phyloP scores from a whole-genome alignment of 2,797 vertebrate genomes.

The Botia kubotai region DNA sequence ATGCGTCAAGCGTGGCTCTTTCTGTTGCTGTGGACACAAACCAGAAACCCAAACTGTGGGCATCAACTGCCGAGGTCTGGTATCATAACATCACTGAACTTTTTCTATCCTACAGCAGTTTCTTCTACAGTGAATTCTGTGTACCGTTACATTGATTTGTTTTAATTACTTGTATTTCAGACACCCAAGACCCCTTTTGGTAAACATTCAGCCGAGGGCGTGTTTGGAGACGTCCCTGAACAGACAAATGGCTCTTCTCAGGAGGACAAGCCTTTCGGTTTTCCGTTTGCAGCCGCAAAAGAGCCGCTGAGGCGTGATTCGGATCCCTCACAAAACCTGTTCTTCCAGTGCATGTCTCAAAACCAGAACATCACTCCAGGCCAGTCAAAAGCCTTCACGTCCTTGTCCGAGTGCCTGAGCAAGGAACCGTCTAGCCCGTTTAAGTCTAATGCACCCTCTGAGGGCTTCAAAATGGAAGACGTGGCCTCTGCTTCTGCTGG shows the following conservation, averaged over 20 bases:
- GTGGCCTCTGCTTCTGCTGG: slow-evolving; percentile 56
- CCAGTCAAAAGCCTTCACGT: slow-evolving; percentile 87
- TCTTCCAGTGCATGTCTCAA: slow-evolving; percentile 98
- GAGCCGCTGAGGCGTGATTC: slow-evolving; percentile 80
- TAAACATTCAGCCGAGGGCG: slow-evolving; percentile 61
- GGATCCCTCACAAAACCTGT: slow-evolving; percentile 90
- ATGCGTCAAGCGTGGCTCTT: slow-evolving; percentile 75
- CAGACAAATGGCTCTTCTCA: slow-evolving; percentile 89
- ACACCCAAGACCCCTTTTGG: slow-evolving; percentile 82
- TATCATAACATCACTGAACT: no score
- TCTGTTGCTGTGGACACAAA: slow-evolving; percentile 78
- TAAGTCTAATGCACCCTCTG: slow-evolving; percentile 76
- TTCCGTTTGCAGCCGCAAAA: slow-evolving; percentile 82
- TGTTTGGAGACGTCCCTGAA: slow-evolving; percentile 84
- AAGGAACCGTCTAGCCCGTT: slow-evolving; percentile 89
- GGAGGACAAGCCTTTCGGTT: slow-evolving; percentile 87
- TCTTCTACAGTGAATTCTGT: no score
- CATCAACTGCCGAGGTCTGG: slow-evolving; percentile 78
- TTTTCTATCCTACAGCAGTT: neutral
- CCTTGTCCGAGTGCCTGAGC: slow-evolving; percentile 87
- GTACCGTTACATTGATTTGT: neutral
- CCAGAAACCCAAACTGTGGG: slow-evolving; percentile 83
- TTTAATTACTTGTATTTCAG: slow-evolving; percentile 71
- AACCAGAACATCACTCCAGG: slow-evolving; percentile 76
- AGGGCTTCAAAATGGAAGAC: slow-evolving; percentile 77